These are phyloP conservation scores for Eupithecia abbreviata DNA, from an alignment of 2,888 invertebrate genomes.

Conservation along the genomic window DNA sequence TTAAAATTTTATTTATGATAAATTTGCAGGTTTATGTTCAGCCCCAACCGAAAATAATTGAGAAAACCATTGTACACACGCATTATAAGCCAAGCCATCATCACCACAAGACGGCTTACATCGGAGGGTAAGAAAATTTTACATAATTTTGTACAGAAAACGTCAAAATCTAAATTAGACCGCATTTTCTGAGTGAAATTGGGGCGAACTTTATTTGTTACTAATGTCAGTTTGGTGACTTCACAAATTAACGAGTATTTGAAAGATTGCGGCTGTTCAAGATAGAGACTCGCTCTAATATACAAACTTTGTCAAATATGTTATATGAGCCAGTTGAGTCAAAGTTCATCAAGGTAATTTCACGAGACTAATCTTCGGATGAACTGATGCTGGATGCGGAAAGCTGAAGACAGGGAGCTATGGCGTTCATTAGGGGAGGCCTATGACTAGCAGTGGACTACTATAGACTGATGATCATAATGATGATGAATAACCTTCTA, in stretches of 20 bases:
- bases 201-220: neutral
- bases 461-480: too few species aligned
- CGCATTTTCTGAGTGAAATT: neutral
- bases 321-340: neutral
- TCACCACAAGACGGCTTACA: constrained; percentile 66
- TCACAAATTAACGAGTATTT: neutral
- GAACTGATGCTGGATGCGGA: too few species aligned
- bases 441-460: too few species aligned
- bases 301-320: neutral
- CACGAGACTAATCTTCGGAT: neutral
- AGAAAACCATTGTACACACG: constrained; percentile 62
- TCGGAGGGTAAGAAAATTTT: constrained; percentile 56
- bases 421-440: too few species aligned
- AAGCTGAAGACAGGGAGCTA: too few species aligned
- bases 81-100: constrained; percentile 64
- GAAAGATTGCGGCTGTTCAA: neutral
- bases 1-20: neutral
- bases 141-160: neutral
- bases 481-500: neutral
- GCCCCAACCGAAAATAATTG: constrained; percentile 58
- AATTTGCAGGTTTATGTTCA: constrained; percentile 62
- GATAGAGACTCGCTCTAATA: neutral
- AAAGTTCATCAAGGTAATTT: neutral
- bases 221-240: neutral
- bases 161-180: neutral